Evolutionary conservation across 2,113 vertebrate species (phyloP).

Genomic region (Myiopsitta monachus): DNA sequence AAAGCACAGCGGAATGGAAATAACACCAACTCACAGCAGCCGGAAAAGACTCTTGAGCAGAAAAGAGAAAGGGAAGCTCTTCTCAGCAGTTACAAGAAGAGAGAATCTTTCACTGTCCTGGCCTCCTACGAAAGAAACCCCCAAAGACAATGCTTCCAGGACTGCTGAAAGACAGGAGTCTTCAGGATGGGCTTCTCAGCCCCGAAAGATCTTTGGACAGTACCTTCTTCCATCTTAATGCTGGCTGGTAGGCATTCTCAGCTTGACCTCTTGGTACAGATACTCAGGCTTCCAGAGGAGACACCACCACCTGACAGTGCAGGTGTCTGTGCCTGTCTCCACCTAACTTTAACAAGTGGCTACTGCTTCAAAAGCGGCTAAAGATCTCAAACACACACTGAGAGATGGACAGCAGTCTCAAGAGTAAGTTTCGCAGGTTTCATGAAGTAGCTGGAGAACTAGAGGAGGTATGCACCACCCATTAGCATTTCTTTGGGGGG

Average conservation of each 20-base stretch:
- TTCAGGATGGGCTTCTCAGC: neutral
- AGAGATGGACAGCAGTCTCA: neutral
- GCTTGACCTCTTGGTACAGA: neutral
- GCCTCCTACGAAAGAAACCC: neutral
- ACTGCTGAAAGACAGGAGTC: neutral
- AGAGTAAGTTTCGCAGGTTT: neutral
- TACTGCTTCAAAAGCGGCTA: neutral
- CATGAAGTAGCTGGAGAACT: neutral
- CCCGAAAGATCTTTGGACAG: neutral
- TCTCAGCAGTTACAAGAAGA: neutral
- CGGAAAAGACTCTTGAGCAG: neutral
- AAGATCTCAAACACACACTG: neutral
- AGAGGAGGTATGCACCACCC: neutral
- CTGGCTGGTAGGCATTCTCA: neutral
- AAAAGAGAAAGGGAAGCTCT: neutral
- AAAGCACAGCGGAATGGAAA: neutral
- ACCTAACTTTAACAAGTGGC: neutral
- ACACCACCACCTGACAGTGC: neutral
- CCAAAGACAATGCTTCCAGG: neutral
- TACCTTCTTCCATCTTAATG: neutral
- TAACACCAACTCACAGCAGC: neutral
- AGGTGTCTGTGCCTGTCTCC: neutral
- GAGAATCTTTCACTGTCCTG: neutral
- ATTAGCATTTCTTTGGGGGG: neutral
- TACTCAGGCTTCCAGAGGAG: neutral